Base-by-base conservation (phyloP, 2,113 vertebrate species). In the Lepisosteus osseus region DNA sequence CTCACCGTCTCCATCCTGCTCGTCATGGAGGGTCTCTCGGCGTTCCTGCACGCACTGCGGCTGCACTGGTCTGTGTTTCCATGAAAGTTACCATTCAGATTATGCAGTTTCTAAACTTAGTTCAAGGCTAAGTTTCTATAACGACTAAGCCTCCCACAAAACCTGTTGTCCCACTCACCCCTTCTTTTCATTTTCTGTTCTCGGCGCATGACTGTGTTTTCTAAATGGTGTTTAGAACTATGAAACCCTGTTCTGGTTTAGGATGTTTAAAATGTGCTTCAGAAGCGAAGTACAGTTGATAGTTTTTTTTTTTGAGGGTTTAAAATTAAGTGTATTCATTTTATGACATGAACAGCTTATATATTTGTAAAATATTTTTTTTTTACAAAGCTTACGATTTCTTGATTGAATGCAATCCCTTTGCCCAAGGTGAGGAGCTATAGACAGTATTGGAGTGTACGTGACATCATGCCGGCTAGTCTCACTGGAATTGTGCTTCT, bases 21-120 rank as follows among this genome's bases (percentile, higher is more conserved):
- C 76, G 70, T 98, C 72, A 99, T 99, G 97, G 97, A 99, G 82
- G 97, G 97, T 1, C 93, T 99, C n/a, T 99, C 97, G 69, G 97
- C 97, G 2, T 99, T 99, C 78, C 95, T 99, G 45, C 97, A 99
- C 3, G 97, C 97, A 3, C 90, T 98, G 72, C 92, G 97, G 55
- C 91, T 99, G 75, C 97, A 99, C 80, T 99, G 97, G 97, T 99
- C 79, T 76, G 88, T 84, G 14, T 11, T 8, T 51, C 4, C 29
- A 2, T 29, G 29, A 29, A 29, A 29, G 29, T 29, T 29, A 29
- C 29, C 29, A 29, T 29, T 29, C 29, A 29, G 29, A 29, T 29
- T 29, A 1, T 29, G 29, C 29, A 29, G 29, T 29, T 29, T 17
- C 15, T 17, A 17, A 17, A 17, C 15, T 17, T 17, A 17, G 15